A percentile compares a stretch with the other conserved stretches of the same genome.
phyloP scores from a whole-genome alignment of 2,113 vertebrate species.

The Onychostoma macrolepis region DNA sequence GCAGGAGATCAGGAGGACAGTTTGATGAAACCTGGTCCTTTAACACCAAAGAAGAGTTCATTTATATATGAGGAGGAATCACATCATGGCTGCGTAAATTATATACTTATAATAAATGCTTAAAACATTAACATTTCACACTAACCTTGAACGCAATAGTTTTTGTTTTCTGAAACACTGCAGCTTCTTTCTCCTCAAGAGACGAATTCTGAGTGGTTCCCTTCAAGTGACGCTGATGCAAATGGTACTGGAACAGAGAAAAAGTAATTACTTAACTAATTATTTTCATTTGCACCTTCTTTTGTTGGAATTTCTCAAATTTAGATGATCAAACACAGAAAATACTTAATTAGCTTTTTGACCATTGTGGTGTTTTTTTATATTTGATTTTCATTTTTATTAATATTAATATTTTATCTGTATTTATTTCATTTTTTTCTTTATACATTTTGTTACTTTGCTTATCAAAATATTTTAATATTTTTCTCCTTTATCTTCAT shows the following conservation, averaged over 20 bases:
- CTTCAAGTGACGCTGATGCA: conserved; percentile 54
- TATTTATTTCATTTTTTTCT: too few relatives aligned
- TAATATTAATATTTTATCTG: too few relatives aligned
- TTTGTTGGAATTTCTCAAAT: not conserved
- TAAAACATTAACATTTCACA: not conserved
- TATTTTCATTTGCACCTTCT: not conserved
- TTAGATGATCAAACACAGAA: not conserved
- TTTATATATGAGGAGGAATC: not conserved
- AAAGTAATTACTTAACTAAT: not conserved
- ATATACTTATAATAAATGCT: not conserved
- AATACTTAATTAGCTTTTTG: not conserved
- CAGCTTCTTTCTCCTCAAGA: conserved; percentile 13
- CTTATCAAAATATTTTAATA: not conserved
- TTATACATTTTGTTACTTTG: too few relatives aligned
- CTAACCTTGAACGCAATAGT: conserved; percentile 52
- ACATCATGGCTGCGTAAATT: not conserved
- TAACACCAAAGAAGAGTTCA: not conserved
- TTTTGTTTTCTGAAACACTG: conserved; percentile 33
- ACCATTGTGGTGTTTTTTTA: not conserved
- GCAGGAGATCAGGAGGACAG: conserved; percentile 27
- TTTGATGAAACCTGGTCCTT: not conserved
- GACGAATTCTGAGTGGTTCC: not conserved
- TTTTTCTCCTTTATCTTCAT: too few relatives aligned
- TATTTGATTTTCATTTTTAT: not conserved
- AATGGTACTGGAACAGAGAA: conserved; percentile 47